phyloP scores from a whole-genome alignment of 2,888 invertebrate species.

The Chrysotoxum bicinctum region DNA sequence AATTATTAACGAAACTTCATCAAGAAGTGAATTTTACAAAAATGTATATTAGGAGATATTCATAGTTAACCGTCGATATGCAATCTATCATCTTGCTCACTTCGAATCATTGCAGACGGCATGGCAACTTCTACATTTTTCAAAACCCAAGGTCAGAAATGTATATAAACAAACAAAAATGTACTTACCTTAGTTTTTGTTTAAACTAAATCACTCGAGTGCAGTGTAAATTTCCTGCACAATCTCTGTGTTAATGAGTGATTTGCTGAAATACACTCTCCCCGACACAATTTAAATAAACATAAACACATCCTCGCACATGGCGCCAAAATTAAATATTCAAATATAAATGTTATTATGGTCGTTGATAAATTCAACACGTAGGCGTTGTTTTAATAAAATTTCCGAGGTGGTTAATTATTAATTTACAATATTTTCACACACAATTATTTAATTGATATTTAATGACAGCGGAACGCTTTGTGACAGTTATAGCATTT shows the following conservation, averaged over 20 bases:
- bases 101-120: background rate
- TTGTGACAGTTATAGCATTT: constrained; percentile 3
- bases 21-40: too few species aligned
- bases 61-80: too few species aligned
- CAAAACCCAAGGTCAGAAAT: background rate
- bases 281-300: background rate
- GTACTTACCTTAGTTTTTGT: constrained; percentile 10
- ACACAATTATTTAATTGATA: background rate
- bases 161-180: constrained; percentile 12
- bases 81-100: background rate
- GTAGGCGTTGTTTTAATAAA: constrained; percentile 47
- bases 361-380: constrained; percentile 51
- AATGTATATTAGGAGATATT: too few species aligned
- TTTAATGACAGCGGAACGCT: constrained; percentile 46
- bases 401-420: constrained; percentile 39
- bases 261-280: background rate
- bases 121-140: background rate
- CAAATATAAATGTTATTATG: background rate
- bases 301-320: constrained; percentile 4
- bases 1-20: too few species aligned
- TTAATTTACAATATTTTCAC: constrained; percentile 22
- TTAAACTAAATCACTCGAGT: background rate
- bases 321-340: constrained; percentile 29
- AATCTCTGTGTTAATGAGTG: background rate
- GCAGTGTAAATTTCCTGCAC: background rate